Percentiles rank a stretch among this genome's conserved stretches.
These are phyloP conservation scores for Asbolus verrucosus DNA, from an alignment of 1,140 invertebrate genomes.

Conservation along the genomic window DNA sequence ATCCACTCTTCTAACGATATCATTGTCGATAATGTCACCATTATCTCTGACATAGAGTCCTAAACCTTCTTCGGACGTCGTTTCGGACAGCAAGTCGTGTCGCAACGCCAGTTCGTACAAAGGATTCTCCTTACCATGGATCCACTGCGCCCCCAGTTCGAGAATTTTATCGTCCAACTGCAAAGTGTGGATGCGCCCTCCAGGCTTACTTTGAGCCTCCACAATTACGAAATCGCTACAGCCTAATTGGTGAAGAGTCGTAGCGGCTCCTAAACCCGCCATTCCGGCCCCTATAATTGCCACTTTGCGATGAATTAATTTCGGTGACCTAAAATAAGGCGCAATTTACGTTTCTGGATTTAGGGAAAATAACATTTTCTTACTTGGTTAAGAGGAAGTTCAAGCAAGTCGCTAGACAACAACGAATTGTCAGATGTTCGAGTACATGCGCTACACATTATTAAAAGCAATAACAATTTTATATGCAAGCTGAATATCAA, in stretches of 20 bases:
- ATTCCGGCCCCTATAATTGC: slow-evolving; percentile 75
- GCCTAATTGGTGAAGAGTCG: slow-evolving; percentile 66
- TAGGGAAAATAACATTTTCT: slow-evolving; percentile 1
- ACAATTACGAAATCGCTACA: slow-evolving; percentile 70
- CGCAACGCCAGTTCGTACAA: slow-evolving; percentile 68
- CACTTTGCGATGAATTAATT: slow-evolving; percentile 55
- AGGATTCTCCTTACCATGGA: slow-evolving; percentile 75
- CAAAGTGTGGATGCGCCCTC: slow-evolving; percentile 73
- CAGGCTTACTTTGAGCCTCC: slow-evolving; percentile 69
- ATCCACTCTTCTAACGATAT: slow-evolving; percentile 67
- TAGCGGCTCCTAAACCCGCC: slow-evolving; percentile 71
- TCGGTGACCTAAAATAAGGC: slow-evolving; percentile 27
- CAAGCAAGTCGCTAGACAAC: slow-evolving; percentile 25
- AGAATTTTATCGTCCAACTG: slow-evolving; percentile 64
- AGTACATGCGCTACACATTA: slow-evolving; percentile 27
- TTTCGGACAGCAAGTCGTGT: slow-evolving; percentile 65
- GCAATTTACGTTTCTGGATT: slow-evolving; percentile 8
- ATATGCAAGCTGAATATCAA: no score
- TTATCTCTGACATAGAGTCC: slow-evolving; percentile 70
- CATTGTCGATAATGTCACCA: slow-evolving; percentile 65
- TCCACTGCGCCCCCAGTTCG: slow-evolving; percentile 82
- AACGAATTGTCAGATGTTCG: slow-evolving; percentile 22
- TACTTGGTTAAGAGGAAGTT: slow-evolving; percentile 27
- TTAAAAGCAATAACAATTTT: slow-evolving; percentile 2
- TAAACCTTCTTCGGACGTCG: slow-evolving; percentile 67